Evolutionary conservation across 2,888 invertebrate species (phyloP).

Genomic region (Drosophila kuntzei): DNA sequence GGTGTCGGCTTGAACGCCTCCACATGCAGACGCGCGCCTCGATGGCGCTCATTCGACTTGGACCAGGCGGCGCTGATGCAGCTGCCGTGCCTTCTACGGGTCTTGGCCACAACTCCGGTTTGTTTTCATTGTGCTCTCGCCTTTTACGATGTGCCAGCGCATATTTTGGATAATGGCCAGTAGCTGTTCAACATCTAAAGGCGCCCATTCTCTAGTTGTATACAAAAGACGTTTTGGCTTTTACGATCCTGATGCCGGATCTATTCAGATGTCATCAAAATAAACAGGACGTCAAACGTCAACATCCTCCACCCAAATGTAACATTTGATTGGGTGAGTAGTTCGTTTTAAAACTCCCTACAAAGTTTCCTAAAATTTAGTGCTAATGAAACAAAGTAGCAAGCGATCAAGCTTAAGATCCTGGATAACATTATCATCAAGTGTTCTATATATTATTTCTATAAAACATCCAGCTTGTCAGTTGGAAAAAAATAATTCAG

Average conservation of each 20-base stretch:
- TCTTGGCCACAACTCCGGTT: slow-evolving; percentile 38
- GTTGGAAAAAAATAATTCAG: not conserved
- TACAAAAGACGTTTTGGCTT: slow-evolving; percentile 57
- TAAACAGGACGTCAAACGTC: slow-evolving; percentile 48
- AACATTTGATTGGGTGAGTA: slow-evolving; percentile 66
- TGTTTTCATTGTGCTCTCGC: slow-evolving; percentile 49
- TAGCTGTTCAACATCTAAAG: slow-evolving; percentile 17
- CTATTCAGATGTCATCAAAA: slow-evolving; percentile 58
- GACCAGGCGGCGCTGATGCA: slow-evolving; percentile 71
- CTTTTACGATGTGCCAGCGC: slow-evolving; percentile 55
- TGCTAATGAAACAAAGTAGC: slow-evolving; percentile 27
- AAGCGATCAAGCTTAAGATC: slow-evolving; percentile 17
- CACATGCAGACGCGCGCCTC: slow-evolving; percentile 56
- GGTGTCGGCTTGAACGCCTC: slow-evolving; percentile 60
- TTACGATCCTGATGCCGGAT: slow-evolving; percentile 46
- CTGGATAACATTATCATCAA: not conserved
- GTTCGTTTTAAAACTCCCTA: slow-evolving; percentile 34
- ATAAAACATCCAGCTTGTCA: not conserved
- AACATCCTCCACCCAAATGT: slow-evolving; percentile 39
- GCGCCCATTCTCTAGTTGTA: slow-evolving; percentile 52
- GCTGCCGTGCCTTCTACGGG: slow-evolving; percentile 42
- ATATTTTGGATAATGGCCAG: slow-evolving; percentile 34
- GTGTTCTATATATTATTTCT: not conserved
- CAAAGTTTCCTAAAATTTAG: slow-evolving; percentile 23
- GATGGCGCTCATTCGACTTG: slow-evolving; percentile 72